Evolutionary conservation across 2,113 vertebrate genomes (phyloP).

Genomic region (Semicossyphus pulcher): DNA sequence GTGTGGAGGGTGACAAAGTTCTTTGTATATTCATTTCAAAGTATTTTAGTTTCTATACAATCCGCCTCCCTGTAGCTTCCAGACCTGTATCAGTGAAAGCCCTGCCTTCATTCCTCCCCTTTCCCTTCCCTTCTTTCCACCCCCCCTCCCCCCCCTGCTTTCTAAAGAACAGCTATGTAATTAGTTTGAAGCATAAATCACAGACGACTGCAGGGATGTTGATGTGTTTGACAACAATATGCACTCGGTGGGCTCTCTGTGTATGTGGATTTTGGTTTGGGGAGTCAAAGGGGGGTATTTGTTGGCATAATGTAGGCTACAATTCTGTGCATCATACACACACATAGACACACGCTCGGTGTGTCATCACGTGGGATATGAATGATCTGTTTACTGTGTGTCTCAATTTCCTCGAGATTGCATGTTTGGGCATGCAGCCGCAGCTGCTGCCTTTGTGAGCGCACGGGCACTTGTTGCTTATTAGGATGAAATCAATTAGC

Average conservation of each 20-base stretch:
- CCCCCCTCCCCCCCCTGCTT: background rate
- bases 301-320: background rate
- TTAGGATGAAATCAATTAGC: slow-evolving; percentile 45
- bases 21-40: background rate
- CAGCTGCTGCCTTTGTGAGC: slow-evolving; percentile 5
- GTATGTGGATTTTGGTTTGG: slow-evolving; percentile 14
- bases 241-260: background rate
- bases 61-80: background rate
- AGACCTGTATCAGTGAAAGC: slow-evolving; percentile 5
- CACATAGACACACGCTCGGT: background rate
- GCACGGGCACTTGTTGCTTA: background rate
- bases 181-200: slow-evolving; percentile 59
- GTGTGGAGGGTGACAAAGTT: background rate
- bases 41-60: background rate
- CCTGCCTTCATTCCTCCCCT: slow-evolving; percentile 22
- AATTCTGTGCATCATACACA: background rate
- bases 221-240: slow-evolving; percentile 29
- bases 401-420: slow-evolving; percentile 11
- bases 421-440: slow-evolving; percentile 29
- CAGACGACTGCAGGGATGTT: slow-evolving; percentile 22
- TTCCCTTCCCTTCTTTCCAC: background rate
- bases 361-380: slow-evolving; percentile 2
- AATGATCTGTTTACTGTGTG: background rate
- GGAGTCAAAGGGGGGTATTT: background rate
- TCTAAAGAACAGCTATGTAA: slow-evolving; percentile 48